Conservation (phyloP, 2,113 vertebrate species). For the Blennius ocellaris region DNA sequence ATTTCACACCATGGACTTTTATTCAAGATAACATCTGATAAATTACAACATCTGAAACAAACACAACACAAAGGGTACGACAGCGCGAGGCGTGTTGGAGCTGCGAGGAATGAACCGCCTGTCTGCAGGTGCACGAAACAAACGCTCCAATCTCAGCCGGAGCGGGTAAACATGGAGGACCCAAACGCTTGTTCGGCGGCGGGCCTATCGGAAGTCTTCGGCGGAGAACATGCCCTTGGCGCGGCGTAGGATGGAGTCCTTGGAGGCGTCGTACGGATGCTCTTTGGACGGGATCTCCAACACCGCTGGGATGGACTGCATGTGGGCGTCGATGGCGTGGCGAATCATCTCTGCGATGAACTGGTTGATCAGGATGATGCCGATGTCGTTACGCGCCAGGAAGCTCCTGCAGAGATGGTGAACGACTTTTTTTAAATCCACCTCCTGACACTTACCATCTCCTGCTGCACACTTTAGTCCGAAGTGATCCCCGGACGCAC, state of each 20-base stretch:
- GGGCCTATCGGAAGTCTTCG: conserved; percentile 89
- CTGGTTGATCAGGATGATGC: conserved; percentile 97
- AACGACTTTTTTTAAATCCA: not conserved
- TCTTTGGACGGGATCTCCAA: conserved; percentile 97
- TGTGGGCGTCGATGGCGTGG: conserved; percentile 91
- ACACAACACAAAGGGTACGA: not conserved
- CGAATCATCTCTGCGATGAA: conserved; percentile 97
- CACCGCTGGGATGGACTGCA: conserved; percentile 91
- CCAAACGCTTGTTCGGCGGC: not conserved
- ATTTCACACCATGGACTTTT: conserved; percentile 30
- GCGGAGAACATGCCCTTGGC: conserved; percentile 95
- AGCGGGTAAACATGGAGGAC: not conserved
- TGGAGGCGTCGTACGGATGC: conserved; percentile 93
- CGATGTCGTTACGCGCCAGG: conserved; percentile 90
- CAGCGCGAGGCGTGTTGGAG: not conserved
- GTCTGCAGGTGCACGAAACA: not conserved
- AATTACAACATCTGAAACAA: conserved; percentile 53
- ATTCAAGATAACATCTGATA: conserved; percentile 50
- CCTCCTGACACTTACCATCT: no score
- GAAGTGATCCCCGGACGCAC: no score
- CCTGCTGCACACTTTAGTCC: no score
- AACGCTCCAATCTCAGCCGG: not conserved
- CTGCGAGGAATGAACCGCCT: not conserved
- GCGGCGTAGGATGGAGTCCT: conserved; percentile 94
- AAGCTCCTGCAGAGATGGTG: conserved; percentile 86